Evolutionary conservation across 2,797 vertebrate genomes (phyloP).

Genomic region (Eremophila alpestris): DNA sequence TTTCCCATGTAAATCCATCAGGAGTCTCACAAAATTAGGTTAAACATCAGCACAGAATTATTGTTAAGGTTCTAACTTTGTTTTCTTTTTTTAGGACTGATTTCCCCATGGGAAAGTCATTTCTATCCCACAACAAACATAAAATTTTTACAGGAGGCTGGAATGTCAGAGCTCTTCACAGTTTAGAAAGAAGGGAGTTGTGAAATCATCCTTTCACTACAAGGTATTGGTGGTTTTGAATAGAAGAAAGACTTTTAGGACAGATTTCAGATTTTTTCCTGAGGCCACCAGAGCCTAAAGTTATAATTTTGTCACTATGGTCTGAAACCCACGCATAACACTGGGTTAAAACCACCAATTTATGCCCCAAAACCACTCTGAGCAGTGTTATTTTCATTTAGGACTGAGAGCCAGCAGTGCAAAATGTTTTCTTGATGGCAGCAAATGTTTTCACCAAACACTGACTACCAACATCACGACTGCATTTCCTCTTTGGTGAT

Average conservation of each 20-base stretch:
- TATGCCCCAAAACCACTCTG: background rate
- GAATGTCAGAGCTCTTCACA: background rate
- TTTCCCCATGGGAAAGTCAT: background rate
- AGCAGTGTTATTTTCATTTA: background rate
- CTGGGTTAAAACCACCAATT: background rate
- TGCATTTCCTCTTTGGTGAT: background rate
- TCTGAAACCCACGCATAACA: background rate
- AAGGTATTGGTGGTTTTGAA: background rate
- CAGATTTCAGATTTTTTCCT: background rate
- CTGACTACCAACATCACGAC: background rate
- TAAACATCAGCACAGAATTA: background rate
- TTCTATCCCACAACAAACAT: background rate
- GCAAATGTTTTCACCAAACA: background rate
- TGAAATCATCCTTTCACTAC: background rate
- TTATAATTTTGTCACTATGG: background rate
- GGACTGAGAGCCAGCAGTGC: background rate
- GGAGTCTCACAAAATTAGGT: background rate
- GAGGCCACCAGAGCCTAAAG: background rate
- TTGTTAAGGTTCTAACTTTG: background rate
- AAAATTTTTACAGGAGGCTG: background rate
- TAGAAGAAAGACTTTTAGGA: background rate
- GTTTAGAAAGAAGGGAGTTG: background rate
- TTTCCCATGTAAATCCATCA: background rate
- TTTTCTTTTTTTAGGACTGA: background rate
- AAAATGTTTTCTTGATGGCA: background rate